A percentile compares a stretch with the other conserved stretches of the same genome.
Evolutionary conservation across 2,888 invertebrate species (phyloP).

Genomic region (Clivina fossor): DNA sequence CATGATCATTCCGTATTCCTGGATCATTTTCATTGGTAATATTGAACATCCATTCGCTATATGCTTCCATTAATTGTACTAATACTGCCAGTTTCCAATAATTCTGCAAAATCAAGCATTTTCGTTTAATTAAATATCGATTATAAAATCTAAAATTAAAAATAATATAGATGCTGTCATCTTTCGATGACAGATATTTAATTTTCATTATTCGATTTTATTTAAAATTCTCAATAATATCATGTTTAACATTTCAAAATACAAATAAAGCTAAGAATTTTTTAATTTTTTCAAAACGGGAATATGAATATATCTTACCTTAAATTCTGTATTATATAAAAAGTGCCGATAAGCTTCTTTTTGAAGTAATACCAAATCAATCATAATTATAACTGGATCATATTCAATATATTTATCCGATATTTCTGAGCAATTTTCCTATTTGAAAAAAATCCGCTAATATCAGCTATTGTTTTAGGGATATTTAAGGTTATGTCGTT

Average conservation of each 20-base stretch:
- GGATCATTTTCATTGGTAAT: slow-evolving; percentile 1
- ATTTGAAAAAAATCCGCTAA: slow-evolving; percentile 24
- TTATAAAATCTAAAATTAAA: too few relatives aligned
- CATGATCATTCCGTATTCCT: background rate
- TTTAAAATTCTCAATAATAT: too few relatives aligned
- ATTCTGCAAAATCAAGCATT: slow-evolving; percentile 52
- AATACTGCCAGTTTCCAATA: slow-evolving; percentile 78
- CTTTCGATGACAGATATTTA: too few relatives aligned
- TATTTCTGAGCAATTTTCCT: slow-evolving; percentile 73
- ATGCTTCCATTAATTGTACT: slow-evolving; percentile 78
- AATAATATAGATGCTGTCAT: too few relatives aligned
- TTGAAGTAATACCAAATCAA: slow-evolving; percentile 81
- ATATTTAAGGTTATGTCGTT: slow-evolving; percentile 5
- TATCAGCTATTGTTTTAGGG: background rate
- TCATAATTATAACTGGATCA: slow-evolving; percentile 82
- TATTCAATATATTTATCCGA: slow-evolving; percentile 92
- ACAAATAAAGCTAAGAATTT: too few relatives aligned
- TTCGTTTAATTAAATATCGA: background rate
- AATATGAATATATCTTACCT: slow-evolving; percentile 60
- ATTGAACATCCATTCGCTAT: slow-evolving; percentile 64
- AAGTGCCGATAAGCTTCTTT: slow-evolving; percentile 83
- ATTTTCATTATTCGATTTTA: too few relatives aligned
- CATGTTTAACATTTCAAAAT: too few relatives aligned
- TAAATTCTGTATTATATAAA: slow-evolving; percentile 76
- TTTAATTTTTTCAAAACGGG: too few relatives aligned